A percentile compares a stretch with the other conserved stretches of the same genome.
Evolutionary conservation across 2,888 invertebrate genomes (phyloP).

Genomic region (Clusia tigrina): DNA sequence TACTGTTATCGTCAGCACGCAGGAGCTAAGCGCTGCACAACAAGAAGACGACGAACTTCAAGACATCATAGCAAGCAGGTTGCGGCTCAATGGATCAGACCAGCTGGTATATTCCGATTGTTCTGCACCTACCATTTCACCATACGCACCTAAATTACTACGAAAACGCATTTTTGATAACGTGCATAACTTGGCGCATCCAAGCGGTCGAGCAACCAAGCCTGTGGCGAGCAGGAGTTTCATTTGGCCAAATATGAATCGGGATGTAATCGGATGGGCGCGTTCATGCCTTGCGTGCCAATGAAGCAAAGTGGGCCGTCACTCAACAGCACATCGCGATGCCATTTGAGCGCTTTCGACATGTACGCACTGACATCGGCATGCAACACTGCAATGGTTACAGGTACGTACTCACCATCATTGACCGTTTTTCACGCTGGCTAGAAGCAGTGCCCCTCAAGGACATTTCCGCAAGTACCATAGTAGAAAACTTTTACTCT

Average conservation of each 20-base stretch:
- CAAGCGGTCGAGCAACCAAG: constrained; percentile 19
- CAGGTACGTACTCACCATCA: constrained; percentile 47
- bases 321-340: constrained; percentile 14
- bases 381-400: constrained; percentile 38
- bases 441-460: constrained; percentile 40
- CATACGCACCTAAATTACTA: constrained; percentile 20
- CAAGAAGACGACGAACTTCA: constrained; percentile 28
- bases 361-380: constrained; percentile 59
- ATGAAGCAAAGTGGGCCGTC: constrained; percentile 22
- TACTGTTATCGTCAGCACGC: too few relatives aligned
- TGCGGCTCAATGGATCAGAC: constrained; percentile 20
- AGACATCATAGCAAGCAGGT: constrained; percentile 29
- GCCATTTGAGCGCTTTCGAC: constrained; percentile 42
- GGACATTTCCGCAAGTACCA: constrained; percentile 38
- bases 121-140: too few relatives aligned
- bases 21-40: constrained; percentile 20
- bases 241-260: constrained; percentile 33
- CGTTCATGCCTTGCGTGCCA: constrained; percentile 25
- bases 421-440: constrained; percentile 37
- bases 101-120: constrained; percentile 34
- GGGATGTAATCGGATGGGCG: constrained; percentile 20
- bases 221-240: constrained; percentile 23
- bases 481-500: constrained; percentile 33
- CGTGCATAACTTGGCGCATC: constrained; percentile 26
- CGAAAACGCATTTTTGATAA: constrained; percentile 20